Conservation (phyloP, 2,113 vertebrate genomes). For the Vombatus ursinus region DNA sequence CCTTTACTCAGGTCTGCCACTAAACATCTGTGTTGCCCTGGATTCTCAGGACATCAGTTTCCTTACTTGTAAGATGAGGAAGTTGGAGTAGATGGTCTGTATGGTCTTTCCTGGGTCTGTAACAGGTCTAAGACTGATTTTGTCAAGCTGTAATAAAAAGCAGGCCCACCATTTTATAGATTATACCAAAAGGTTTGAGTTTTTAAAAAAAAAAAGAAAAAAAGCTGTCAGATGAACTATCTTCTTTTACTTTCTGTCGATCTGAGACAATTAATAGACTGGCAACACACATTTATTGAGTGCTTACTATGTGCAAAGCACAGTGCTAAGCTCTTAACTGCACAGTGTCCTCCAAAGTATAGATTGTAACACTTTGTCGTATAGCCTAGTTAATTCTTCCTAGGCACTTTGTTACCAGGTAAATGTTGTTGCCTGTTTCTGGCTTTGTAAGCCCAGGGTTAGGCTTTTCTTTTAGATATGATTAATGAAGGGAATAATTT, state of each 20-base stretch:
- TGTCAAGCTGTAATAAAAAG: background rate
- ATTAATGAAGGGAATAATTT: background rate
- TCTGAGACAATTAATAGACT: too few relatives aligned
- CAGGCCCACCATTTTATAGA: background rate
- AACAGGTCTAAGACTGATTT: background rate
- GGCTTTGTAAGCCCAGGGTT: background rate
- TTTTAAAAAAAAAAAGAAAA: background rate
- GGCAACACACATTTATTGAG: too few relatives aligned
- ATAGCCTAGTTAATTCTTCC: background rate
- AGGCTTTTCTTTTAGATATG: background rate
- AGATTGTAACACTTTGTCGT: too few relatives aligned
- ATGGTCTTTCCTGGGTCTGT: background rate
- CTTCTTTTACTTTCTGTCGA: too few relatives aligned
- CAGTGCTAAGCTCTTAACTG: too few relatives aligned
- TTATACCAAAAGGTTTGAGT: background rate
- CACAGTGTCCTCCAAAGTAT: too few relatives aligned
- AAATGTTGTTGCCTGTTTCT: background rate
- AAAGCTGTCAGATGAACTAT: background rate
- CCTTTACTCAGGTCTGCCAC: background rate
- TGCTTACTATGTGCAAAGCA: too few relatives aligned
- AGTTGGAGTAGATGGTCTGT: too few relatives aligned
- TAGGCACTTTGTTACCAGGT: background rate
- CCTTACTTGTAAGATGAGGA: too few relatives aligned
- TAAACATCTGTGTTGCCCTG: too few relatives aligned
- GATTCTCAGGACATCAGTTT: too few relatives aligned